Percentiles rank a stretch among this genome's conserved stretches.
Evolutionary conservation across 2,888 invertebrate genomes (phyloP).

Genomic region (Epsilonema sp.): DNA sequence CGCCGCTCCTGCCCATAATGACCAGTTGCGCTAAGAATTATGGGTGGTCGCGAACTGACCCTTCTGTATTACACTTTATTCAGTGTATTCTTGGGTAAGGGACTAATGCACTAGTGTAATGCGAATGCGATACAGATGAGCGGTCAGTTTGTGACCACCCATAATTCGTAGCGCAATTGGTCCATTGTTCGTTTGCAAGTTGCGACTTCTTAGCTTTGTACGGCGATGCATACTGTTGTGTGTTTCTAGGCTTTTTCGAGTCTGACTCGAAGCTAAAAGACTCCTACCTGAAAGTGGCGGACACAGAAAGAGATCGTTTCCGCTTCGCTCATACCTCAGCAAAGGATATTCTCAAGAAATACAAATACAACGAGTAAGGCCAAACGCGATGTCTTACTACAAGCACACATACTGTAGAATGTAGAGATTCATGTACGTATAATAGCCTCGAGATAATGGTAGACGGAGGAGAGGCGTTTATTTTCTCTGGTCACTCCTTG

Average conservation of each 20-base stretch:
- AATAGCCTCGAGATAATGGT: too few relatives aligned
- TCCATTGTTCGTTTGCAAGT: too few relatives aligned
- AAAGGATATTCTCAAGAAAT: constrained; percentile 51
- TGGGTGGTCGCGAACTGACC: too few relatives aligned
- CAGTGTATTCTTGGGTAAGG: neutral
- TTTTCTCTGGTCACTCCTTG: too few relatives aligned
- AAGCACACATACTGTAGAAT: neutral
- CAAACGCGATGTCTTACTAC: neutral
- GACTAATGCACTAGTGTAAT: neutral
- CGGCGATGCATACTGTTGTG: too few relatives aligned
- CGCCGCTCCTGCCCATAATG: too few relatives aligned
- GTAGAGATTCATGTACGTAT: too few relatives aligned
- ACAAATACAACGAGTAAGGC: constrained; percentile 52
- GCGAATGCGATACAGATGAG: neutral
- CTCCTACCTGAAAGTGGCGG: constrained; percentile 66
- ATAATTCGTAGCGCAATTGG: neutral
- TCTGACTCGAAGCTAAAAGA: constrained; percentile 43
- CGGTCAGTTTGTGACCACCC: too few relatives aligned
- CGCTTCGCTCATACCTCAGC: constrained; percentile 62
- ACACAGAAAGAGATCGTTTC: constrained; percentile 68
- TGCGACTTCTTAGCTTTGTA: too few relatives aligned
- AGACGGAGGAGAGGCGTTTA: too few relatives aligned
- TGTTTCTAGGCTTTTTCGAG: constrained; percentile 35
- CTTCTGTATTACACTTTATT: too few relatives aligned
- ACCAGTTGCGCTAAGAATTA: too few relatives aligned